Evolutionary conservation across 2,113 vertebrate species (phyloP).

Genomic region (Hemiscyllium ocellatum): DNA sequence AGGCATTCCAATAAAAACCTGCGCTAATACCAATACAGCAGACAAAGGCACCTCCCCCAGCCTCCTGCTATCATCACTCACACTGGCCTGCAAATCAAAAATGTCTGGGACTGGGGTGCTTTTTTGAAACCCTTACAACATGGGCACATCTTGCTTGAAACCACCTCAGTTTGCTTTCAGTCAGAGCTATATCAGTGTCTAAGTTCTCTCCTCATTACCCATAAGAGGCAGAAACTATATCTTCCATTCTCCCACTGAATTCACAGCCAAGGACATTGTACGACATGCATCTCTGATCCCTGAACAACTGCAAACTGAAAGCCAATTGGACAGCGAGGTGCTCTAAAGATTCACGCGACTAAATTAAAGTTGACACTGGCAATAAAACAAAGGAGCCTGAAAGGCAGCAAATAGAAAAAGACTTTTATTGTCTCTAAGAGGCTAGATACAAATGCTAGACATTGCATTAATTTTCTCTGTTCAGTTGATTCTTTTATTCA

Average conservation of each 20-base stretch:
- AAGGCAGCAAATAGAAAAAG: neutral
- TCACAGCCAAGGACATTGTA: neutral
- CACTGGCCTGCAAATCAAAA: too few species aligned
- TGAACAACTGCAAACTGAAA: neutral
- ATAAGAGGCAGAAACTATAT: neutral
- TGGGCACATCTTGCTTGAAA: neutral
- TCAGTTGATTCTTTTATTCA: neutral
- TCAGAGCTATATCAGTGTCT: neutral
- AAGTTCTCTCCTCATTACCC: neutral
- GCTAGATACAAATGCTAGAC: neutral
- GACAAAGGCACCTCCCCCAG: neutral
- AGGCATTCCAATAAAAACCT: neutral
- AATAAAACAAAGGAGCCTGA: neutral
- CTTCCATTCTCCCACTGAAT: neutral
- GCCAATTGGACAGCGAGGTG: neutral
- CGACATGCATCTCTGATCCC: neutral
- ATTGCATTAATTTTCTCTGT: neutral
- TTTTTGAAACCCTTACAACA: too few species aligned
- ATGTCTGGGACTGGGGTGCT: too few species aligned
- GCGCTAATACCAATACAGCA: neutral
- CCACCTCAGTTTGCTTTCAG: neutral
- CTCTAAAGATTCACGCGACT: neutral
- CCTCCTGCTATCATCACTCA: conserved; percentile 15
- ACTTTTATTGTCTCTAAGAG: neutral
- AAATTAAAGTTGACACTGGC: neutral